A percentile compares a stretch with the other conserved stretches of the same genome.
phyloP scores from a whole-genome alignment of 2,113 vertebrate species.

The Macrotis lagotis region DNA sequence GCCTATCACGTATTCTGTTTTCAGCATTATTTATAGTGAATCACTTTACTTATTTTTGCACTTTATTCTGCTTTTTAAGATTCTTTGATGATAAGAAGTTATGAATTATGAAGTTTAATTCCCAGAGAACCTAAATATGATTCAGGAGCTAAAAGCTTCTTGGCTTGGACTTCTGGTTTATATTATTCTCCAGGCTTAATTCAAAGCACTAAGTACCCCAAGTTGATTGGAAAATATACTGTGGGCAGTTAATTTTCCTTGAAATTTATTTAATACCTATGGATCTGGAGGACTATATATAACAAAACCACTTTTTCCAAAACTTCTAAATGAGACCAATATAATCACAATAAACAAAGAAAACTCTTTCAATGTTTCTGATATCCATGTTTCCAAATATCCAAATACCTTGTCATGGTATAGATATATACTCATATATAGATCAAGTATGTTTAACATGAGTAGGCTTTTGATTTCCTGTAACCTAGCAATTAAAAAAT shows the following conservation, averaged over 20 bases:
- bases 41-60: not conserved
- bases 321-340: not conserved
- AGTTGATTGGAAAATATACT: not conserved
- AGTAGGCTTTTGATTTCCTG: not conserved
- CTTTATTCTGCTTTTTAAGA: not conserved
- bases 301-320: not conserved
- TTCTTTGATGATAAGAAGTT: not conserved
- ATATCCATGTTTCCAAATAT: not conserved
- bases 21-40: not conserved
- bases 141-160: not conserved
- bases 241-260: not conserved
- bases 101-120: not conserved
- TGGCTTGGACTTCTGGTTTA: not conserved
- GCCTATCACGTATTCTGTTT: not conserved
- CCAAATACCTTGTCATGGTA: not conserved
- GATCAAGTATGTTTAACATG: not conserved
- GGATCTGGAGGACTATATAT: not conserved
- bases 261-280: not conserved
- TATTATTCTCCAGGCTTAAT: not conserved
- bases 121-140: not conserved
- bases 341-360: not conserved
- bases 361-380: not conserved
- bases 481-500: not conserved
- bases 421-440: not conserved
- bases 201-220: not conserved